phyloP scores from a whole-genome alignment of 2,888 invertebrate species.

The Agrotis puta region DNA sequence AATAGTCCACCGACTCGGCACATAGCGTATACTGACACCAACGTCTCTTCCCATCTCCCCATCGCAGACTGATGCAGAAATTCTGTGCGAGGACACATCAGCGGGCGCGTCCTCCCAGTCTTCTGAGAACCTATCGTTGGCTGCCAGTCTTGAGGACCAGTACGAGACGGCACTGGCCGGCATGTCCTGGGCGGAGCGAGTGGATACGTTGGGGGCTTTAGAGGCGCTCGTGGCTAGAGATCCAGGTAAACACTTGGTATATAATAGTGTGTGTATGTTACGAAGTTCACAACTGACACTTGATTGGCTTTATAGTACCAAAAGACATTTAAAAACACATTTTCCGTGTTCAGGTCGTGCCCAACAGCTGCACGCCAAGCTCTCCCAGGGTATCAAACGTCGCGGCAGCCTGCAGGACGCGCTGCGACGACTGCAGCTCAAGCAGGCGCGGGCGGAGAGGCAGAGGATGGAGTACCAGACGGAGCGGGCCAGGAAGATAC shows the following conservation, averaged over 20 bases:
- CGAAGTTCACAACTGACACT: too few relatives aligned
- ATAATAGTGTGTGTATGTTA: too few relatives aligned
- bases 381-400: slow-evolving; percentile 97
- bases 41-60: too few relatives aligned
- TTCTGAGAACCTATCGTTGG: slow-evolving; percentile 72
- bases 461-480: slow-evolving; percentile 95
- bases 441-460: slow-evolving; percentile 97
- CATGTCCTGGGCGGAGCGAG: slow-evolving; percentile 96
- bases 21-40: not conserved
- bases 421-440: slow-evolving; percentile 95
- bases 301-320: too few relatives aligned
- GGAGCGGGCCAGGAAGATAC: slow-evolving; percentile 96
- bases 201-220: slow-evolving; percentile 94
- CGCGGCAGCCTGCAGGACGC: slow-evolving; percentile 96
- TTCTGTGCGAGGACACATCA: slow-evolving; percentile 87
- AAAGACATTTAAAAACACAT: not conserved
- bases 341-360: slow-evolving; percentile 92
- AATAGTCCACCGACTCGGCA: too few relatives aligned
- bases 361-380: slow-evolving; percentile 97
- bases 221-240: slow-evolving; percentile 96
- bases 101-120: slow-evolving; percentile 61
- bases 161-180: slow-evolving; percentile 93
- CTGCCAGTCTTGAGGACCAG: slow-evolving; percentile 91
- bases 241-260: slow-evolving; percentile 91
- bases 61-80: slow-evolving; percentile 92